Evolutionary conservation across 2,888 invertebrate genomes (phyloP).

Genomic region (Perizoma flavofasciatum): DNA sequence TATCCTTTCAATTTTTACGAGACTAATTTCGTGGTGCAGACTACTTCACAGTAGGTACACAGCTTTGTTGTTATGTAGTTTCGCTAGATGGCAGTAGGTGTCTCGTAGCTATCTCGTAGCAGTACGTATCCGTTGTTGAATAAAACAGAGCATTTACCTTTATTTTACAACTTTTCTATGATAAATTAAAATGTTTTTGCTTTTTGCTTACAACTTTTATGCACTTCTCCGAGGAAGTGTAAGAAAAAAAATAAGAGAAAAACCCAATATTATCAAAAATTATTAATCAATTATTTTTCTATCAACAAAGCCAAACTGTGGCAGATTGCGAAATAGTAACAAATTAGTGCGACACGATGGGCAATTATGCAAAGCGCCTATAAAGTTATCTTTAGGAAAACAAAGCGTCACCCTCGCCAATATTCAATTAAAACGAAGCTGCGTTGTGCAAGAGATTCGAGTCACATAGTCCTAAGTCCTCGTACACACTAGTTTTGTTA

Average conservation of each 20-base stretch:
- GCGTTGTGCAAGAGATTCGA: constrained; percentile 73
- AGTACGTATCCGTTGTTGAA: no score
- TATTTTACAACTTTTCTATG: no score
- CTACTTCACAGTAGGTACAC: no score
- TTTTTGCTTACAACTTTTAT: no score
- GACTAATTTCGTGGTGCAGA: no score
- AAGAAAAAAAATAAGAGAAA: no score
- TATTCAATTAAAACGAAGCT: constrained; percentile 83
- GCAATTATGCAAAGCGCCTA: constrained; percentile 80
- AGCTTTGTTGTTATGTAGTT: constrained; percentile 42
- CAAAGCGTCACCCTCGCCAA: constrained; percentile 71
- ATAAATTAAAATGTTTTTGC: no score
- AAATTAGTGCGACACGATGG: constrained; percentile 72
- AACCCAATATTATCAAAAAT: no score
- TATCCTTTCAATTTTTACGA: neutral
- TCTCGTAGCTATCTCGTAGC: constrained; percentile 27
- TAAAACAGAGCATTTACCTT: no score
- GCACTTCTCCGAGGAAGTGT: no score
- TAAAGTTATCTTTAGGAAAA: constrained; percentile 80
- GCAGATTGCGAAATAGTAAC: constrained; percentile 78
- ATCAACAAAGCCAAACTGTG: constrained; percentile 49
- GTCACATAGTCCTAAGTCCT: constrained; percentile 60
- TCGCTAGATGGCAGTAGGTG: constrained; percentile 69
- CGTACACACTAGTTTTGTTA: constrained; percentile 13
- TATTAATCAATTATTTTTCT: neutral